phyloP scores from a whole-genome alignment of 2,888 invertebrate species.

The Agapetus fuscipes region DNA sequence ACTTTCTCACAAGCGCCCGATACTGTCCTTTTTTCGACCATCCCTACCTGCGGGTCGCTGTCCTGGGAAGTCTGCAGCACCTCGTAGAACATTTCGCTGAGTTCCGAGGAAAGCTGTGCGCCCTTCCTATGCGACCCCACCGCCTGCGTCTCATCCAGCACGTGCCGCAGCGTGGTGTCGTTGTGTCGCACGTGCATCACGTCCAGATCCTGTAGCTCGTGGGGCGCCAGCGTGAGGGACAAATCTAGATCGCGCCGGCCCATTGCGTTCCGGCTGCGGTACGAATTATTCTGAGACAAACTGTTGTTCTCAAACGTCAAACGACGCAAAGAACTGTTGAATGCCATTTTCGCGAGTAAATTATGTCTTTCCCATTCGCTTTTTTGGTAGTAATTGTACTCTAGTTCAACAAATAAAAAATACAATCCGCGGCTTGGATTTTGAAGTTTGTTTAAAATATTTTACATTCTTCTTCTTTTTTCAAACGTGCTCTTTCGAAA shows the following conservation, averaged over 20 bases:
- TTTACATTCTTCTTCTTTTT: too few relatives aligned
- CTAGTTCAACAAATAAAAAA: too few relatives aligned
- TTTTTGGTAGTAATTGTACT: too few relatives aligned
- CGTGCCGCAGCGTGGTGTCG: conserved; percentile 17
- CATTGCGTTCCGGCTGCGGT: not conserved
- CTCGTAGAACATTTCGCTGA: conserved; percentile 40
- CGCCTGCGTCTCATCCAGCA: conserved; percentile 6
- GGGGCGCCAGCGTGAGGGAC: conserved; percentile 21
- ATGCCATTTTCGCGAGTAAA: conserved; percentile 11
- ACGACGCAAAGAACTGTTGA: conserved; percentile 6
- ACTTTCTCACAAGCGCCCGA: conserved; percentile 49
- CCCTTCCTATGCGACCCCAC: conserved; percentile 5
- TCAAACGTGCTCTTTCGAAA: too few relatives aligned
- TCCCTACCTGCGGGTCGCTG: conserved; percentile 46
- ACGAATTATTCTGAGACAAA: conserved; percentile 3
- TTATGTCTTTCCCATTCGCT: too few relatives aligned
- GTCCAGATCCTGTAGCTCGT: conserved; percentile 27
- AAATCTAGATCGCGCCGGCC: conserved; percentile 10
- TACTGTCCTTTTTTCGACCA: too few relatives aligned
- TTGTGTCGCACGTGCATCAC: conserved; percentile 30
- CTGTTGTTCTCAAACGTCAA: conserved; percentile 1
- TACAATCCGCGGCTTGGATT: too few relatives aligned
- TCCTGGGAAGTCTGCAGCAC: conserved; percentile 37
- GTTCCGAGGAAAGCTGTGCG: conserved; percentile 24
- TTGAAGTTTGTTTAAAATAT: too few relatives aligned